Base-by-base conservation (phyloP, 2,113 vertebrate genomes). In the Cichladusa arquata region DNA sequence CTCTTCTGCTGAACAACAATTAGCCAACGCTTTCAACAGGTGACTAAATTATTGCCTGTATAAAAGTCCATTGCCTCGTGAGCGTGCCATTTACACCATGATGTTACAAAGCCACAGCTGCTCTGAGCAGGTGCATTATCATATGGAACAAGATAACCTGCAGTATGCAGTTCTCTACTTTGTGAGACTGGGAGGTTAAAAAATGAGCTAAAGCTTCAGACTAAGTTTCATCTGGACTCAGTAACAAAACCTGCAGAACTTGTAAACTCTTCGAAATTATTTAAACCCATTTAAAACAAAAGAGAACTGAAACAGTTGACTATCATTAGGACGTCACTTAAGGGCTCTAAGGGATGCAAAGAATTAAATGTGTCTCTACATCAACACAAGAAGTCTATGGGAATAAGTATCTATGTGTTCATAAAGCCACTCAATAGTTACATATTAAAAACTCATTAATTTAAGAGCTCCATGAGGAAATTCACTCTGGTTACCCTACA, bases 401-500 rank as follows among this genome's bases (percentile, higher is more conserved):
- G 42, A 81, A 65, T 87, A 33, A 73, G 8, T 34, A 77, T 22
- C 19, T 58, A 28, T 9, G 10, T 14, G 11, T 9, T 4, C 45
- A 84, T 57, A 90, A 81, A 61, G 53, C 18, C 65, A 53, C 11
- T 61, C 16, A 25, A 16, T 3, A 81, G 65, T 73, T 65, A 70
- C 24, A 61, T n/a, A 19, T 81, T 53, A 14, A 56, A 82, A 88
- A 44, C 12, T 14, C 5, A 44, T 81, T 81, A 2, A 26, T 61
- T 89, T 84, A 53, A 65, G 79, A 78, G 29, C 5, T 54, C 19
- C 71, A 1, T 47, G 19, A 85, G 23, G 8, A 78, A 54, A 81
- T 33, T 0, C 0, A 19, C 34, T 62, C 19, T 19, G 15, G 23
- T 78, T 81, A 42, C 26, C 29, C 53, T 14, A 50, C n/a, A 47